phyloP scores from a whole-genome alignment of 2,113 vertebrate species.

The Callospermophilus lateralis region DNA sequence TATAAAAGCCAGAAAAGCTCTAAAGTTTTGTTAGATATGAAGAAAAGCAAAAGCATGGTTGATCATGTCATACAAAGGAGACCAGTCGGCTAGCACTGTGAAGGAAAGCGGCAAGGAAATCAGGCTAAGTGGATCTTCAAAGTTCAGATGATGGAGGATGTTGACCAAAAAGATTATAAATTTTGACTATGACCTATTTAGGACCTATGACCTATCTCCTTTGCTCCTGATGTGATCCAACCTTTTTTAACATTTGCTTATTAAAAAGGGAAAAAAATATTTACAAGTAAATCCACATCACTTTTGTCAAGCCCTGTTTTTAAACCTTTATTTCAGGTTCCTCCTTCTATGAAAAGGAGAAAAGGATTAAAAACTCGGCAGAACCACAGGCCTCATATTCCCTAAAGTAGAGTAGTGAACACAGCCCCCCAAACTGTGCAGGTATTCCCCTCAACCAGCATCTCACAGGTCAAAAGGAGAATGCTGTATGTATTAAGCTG shows the following conservation, averaged over 20 bases:
- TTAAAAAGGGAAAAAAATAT: constrained; percentile 18
- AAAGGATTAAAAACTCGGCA: background rate
- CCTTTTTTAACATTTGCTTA: background rate
- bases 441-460: background rate
- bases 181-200: background rate
- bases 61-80: background rate
- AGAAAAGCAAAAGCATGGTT: background rate
- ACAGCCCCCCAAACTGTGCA: background rate
- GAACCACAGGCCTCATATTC: background rate
- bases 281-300: background rate
- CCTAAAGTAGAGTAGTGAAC: background rate
- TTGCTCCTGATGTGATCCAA: too few species aligned
- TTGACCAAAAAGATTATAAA: background rate
- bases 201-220: too few species aligned
- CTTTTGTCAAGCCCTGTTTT: background rate
- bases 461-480: background rate
- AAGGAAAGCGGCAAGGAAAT: background rate
- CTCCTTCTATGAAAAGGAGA: background rate
- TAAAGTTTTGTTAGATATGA: background rate
- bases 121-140: background rate
- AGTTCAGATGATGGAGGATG: background rate
- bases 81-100: background rate
- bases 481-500: background rate
- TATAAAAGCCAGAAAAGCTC: background rate
- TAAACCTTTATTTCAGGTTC: background rate